phyloP scores from a whole-genome alignment of 1,140 invertebrate species.

The Drosophila nannoptera region DNA sequence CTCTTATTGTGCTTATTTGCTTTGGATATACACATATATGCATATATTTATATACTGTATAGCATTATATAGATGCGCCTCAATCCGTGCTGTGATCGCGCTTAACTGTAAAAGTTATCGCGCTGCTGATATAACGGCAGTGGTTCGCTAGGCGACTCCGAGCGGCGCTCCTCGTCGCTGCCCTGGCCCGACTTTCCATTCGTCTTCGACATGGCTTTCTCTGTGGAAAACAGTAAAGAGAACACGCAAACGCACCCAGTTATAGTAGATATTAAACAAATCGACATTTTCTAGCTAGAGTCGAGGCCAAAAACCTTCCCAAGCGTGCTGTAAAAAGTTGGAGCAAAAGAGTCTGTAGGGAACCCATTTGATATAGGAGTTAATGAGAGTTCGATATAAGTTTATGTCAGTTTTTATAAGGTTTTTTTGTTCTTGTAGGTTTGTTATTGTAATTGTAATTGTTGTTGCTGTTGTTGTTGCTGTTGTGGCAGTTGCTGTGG shows the following conservation, averaged over 20 bases:
- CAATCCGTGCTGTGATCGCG: conserved; percentile 46
- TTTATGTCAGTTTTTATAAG: conserved; percentile 20
- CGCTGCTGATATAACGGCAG: conserved; percentile 91
- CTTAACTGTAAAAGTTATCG: conserved; percentile 89
- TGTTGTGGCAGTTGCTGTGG: conserved; percentile 14
- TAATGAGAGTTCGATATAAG: conserved; percentile 5
- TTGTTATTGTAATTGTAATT: conserved; percentile 15
- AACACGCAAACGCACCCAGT: conserved; percentile 13
- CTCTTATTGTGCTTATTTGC: conserved; percentile 70
- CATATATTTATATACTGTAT: not conserved
- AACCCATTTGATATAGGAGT: conserved; percentile 39
- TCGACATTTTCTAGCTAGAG: conserved; percentile 27
- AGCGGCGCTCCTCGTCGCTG: conserved; percentile 80
- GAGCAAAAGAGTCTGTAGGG: conserved; percentile 43
- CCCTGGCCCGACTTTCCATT: conserved; percentile 80
- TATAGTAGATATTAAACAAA: too few species aligned
- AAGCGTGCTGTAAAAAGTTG: conserved; percentile 76
- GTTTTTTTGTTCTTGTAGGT: conserved; percentile 21
- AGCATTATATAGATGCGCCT: conserved; percentile 22
- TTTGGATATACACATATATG: conserved; percentile 3
- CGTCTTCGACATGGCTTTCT: conserved; percentile 84
- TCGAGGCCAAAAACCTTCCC: conserved; percentile 60
- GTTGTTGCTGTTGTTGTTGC: conserved; percentile 27
- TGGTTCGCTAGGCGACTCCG: conserved; percentile 83
- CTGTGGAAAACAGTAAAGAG: conserved; percentile 80